Conservation (phyloP, 2,113 vertebrate species). For the Macheiramphus alcinus region DNA sequence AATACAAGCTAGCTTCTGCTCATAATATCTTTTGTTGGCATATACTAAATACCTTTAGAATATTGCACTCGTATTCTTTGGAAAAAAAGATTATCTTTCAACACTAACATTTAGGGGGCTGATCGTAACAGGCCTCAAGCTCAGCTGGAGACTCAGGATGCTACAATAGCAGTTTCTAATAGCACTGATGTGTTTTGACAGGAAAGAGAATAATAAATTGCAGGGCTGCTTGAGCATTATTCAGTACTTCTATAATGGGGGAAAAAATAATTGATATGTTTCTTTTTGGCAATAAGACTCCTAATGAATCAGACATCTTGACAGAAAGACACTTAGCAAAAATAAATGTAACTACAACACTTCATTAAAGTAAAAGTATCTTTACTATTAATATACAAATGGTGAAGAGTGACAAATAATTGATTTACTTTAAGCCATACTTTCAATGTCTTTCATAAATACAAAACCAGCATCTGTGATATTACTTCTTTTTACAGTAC, state of each 20-base stretch:
- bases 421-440: slow-evolving; percentile 80
- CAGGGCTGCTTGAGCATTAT: neutral
- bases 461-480: slow-evolving; percentile 81
- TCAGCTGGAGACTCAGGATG: neutral
- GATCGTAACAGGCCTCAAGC: neutral
- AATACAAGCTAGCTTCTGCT: neutral
- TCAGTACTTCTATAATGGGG: neutral
- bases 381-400: slow-evolving; percentile 86
- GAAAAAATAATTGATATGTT: neutral
- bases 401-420: slow-evolving; percentile 80
- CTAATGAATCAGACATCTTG: neutral
- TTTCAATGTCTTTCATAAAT: slow-evolving; percentile 81
- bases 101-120: neutral
- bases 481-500: slow-evolving; percentile 78
- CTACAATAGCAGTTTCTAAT: neutral
- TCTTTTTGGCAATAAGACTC: neutral
- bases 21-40: neutral
- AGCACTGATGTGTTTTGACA: slow-evolving; percentile 17
- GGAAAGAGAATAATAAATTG: slow-evolving; percentile 12
- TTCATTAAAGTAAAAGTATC: slow-evolving; percentile 82
- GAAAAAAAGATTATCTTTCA: neutral
- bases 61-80: neutral
- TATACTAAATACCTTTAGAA: neutral
- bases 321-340: slow-evolving; percentile 29
- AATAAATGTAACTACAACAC: slow-evolving; percentile 70